Base-by-base conservation (phyloP, 2,888 invertebrate species). In the Sphaerophoria rueppellii region DNA sequence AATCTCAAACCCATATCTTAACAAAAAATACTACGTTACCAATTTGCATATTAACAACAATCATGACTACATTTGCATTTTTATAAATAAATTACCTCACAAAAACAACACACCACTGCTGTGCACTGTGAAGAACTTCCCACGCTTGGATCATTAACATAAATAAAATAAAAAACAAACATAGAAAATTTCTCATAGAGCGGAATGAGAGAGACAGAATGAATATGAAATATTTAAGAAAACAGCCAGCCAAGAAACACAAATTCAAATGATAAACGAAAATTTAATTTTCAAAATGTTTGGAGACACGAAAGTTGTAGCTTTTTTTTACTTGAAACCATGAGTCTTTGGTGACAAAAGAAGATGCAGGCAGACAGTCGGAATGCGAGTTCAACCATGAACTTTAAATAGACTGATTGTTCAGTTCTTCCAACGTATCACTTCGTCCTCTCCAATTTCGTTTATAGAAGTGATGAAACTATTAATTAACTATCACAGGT, bases 71-170 rank as follows among this genome's bases (percentile, higher is more conserved):
- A 32, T 54, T 67, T 54, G 24, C 40, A 40, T 54, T 54, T 43
- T 67, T 54, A 54, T 54, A 67, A 67, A 67, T 67, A 67, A 67
- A 67, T 54, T 67, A 61, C 9, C 37, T 46, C 40, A 6, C 16
- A 43, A 0, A 24, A 40, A 0, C 14, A 40, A 67, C 40, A 67
- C 40, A 73, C 50, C 67, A 69, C 69, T n/a, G n/a, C n/a, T n/a
- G n/a, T n/a, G n/a, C 67, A 69, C 69, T n/a, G 46, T 40, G 46
- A 40, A 65, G 63, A 78, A 74, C 73, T 79, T 82, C 82, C 82
- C 82, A 82, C 82, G 73, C 78, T 70, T 35, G 24, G 61, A 14
- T 40, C 58, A 78, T 74, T 73, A 57, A 78, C 70, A 73, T 65
- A 54, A 24, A 24, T 24, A 24, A 24, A 24, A 24, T n/a, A n/a